Base-by-base conservation (phyloP, 2,888 invertebrate genomes). In the Marronus borbonicus region DNA sequence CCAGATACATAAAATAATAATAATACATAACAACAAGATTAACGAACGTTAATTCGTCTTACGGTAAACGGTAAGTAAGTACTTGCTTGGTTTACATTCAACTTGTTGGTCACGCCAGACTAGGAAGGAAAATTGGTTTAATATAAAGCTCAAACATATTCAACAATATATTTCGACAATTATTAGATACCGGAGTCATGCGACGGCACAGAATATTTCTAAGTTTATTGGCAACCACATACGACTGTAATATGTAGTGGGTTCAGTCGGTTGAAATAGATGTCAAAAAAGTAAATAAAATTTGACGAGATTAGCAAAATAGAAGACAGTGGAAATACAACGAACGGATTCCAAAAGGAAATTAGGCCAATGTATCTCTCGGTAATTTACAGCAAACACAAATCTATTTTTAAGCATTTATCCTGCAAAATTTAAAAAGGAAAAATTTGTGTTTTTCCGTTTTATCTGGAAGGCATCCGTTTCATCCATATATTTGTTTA, bases 271-370 rank as follows among this genome's bases (percentile, higher is more conserved):
- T 44, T 44, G 44, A 12, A 44, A 44, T 50, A 68, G 68, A 68
- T 28, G 28, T 68, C 50, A 28, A 49, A 50, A 65, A 68, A 68
- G 31, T 68, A 68, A 68, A 68, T 68, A 68, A 68, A 68, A 68
- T 50, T 68, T 49, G 50, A 68, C 28, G 50, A 28, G 28, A 68
- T 50, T 28, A 49, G 28, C 62, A 31, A 28, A 50, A 44, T 65
- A 68, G 49, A 50, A 68, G 50, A 62, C 31, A 62, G 62, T 31
- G 5, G 31, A 62, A 62, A 28, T 62, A 62, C 0, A 28, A 62
- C 62, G 62, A 31, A 31, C 31, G 7, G 62, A 62, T 62, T 62
- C 62, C 24, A 10, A 62, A 62, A 62, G 62, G 62, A 68, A 68
- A 68, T 28, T 24, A 49, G 24, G 50, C 49, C 68, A 50, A 50